Evolutionary conservation across 2,797 vertebrate genomes (phyloP).

Genomic region (Syngnathus rostellatus): DNA sequence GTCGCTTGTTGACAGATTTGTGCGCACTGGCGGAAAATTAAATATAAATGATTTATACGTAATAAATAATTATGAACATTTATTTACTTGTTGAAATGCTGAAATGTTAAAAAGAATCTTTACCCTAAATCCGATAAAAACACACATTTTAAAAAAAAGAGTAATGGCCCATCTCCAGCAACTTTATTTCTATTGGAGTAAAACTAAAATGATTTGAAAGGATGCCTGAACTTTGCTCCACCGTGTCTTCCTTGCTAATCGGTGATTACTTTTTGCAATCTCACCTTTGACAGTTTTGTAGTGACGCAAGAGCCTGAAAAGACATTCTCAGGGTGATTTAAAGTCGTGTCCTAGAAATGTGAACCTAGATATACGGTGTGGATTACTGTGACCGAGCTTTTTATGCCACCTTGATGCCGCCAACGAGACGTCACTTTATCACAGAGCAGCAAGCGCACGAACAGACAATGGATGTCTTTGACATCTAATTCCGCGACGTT

Average conservation of each 20-base stretch:
- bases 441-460: conserved; percentile 44
- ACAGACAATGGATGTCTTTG: conserved; percentile 26
- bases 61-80: too few relatives aligned
- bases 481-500: background rate
- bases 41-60: too few relatives aligned
- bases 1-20: too few relatives aligned
- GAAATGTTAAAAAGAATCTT: too few relatives aligned
- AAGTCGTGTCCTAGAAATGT: conserved; percentile 40
- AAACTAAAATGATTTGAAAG: background rate
- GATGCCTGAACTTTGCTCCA: too few relatives aligned
- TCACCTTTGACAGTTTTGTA: background rate
- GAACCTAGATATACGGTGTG: conserved; percentile 56
- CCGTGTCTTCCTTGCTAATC: background rate
- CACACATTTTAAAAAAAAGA: too few relatives aligned
- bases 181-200: background rate
- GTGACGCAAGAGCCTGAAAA: background rate
- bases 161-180: background rate
- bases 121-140: too few relatives aligned
- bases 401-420: conserved; percentile 56
- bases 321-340: conserved; percentile 43
- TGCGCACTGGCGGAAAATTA: too few relatives aligned
- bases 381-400: conserved; percentile 59
- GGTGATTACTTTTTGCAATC: background rate
- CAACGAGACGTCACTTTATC: conserved; percentile 50
- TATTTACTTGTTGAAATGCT: too few relatives aligned